A percentile compares a stretch with the other conserved stretches of the same genome.
Conservation (phyloP, 2,113 vertebrate species). For the Corythoichthys haematopterus region DNA sequence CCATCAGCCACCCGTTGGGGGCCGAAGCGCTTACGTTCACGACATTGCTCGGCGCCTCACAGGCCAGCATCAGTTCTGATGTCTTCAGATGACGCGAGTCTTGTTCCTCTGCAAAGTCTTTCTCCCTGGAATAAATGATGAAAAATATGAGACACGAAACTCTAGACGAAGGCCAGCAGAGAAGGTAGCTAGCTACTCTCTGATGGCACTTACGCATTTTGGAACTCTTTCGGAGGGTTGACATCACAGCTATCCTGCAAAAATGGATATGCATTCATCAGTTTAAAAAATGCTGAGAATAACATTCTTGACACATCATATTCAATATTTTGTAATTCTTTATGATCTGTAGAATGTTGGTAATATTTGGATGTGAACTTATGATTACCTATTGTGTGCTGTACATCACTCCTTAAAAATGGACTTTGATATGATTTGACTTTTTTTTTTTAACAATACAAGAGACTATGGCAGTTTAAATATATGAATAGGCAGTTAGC, state of each 20-base stretch:
- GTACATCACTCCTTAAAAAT: neutral
- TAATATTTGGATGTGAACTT: neutral
- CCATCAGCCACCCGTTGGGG: constrained; percentile 75
- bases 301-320: neutral
- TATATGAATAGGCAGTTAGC: too few relatives aligned
- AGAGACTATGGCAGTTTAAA: too few relatives aligned
- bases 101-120: neutral
- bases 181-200: neutral
- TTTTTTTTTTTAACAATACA: too few relatives aligned
- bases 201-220: constrained; percentile 43
- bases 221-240: constrained; percentile 8
- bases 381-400: neutral
- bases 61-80: neutral
- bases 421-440: neutral
- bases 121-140: neutral
- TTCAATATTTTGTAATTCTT: neutral
- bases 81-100: neutral
- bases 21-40: constrained; percentile 27
- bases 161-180: neutral
- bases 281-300: neutral
- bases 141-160: neutral
- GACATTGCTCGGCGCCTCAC: neutral
- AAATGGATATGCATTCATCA: neutral
- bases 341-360: neutral
- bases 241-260: constrained; percentile 46